phyloP scores from a whole-genome alignment of 2,888 invertebrate species.

The Slavum lentiscoides region DNA sequence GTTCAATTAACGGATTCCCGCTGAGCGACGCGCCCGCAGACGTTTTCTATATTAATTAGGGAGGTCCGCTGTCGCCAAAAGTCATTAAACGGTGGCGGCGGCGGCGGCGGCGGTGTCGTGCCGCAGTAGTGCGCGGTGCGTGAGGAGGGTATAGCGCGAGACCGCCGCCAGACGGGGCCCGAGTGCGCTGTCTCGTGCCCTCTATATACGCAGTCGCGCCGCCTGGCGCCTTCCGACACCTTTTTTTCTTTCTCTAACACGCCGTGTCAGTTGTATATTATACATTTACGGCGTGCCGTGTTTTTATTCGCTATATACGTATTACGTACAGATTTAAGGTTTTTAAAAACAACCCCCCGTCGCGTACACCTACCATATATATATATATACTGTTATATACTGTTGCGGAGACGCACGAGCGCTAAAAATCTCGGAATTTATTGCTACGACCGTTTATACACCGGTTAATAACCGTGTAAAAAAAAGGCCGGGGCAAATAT shows the following conservation, averaged over 20 bases:
- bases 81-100: slow-evolving; percentile 53
- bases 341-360: not conserved
- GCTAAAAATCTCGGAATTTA: slow-evolving; percentile 44
- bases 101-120: too few relatives aligned
- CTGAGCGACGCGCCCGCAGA: slow-evolving; percentile 35
- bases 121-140: too few relatives aligned
- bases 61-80: slow-evolving; percentile 45
- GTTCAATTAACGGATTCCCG: slow-evolving; percentile 52
- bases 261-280: not conserved
- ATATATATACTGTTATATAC: too few relatives aligned
- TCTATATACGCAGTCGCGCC: too few relatives aligned
- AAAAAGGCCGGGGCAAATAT: slow-evolving; percentile 1
- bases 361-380: too few relatives aligned
- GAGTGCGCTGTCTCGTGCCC: too few relatives aligned
- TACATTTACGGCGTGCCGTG: too few relatives aligned
- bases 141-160: not conserved
- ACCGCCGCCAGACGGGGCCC: not conserved
- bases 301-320: too few relatives aligned
- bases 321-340: too few relatives aligned
- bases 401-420: too few relatives aligned
- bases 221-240: slow-evolving; percentile 39
- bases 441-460: not conserved
- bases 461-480: slow-evolving; percentile 22
- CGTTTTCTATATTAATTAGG: slow-evolving; percentile 52
- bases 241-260: slow-evolving; percentile 9